A percentile compares a stretch with the other conserved stretches of the same genome.
Evolutionary conservation across 2,113 vertebrate genomes (phyloP).

Genomic region (Tapirus terrestris): DNA sequence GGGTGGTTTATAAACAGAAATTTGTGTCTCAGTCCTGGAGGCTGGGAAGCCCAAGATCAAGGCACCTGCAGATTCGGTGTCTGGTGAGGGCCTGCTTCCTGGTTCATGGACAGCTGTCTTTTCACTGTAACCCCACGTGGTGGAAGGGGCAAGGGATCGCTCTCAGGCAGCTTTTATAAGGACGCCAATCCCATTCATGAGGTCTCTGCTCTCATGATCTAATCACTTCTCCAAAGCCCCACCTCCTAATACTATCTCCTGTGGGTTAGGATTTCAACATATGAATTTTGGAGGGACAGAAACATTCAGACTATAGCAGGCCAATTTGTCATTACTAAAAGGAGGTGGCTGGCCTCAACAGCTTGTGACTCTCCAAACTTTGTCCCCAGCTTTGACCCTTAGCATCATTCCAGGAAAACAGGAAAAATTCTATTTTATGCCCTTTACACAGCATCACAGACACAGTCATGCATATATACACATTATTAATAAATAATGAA

Average conservation of each 20-base stretch:
- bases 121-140: not conserved
- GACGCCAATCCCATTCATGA: not conserved
- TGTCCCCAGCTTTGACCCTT: not conserved
- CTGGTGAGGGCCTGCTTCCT: no score
- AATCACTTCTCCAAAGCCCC: not conserved
- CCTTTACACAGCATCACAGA: not conserved
- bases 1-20: not conserved
- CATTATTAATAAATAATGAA: not conserved
- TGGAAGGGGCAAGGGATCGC: not conserved
- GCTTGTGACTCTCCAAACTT: not conserved
- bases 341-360: not conserved
- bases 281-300: not conserved
- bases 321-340: not conserved
- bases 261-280: not conserved
- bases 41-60: not conserved
- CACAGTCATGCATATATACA: not conserved
- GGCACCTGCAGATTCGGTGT: no score
- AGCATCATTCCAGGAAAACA: not conserved
- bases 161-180: not conserved
- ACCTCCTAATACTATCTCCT: not conserved
- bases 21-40: not conserved
- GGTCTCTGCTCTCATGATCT: not conserved
- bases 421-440: not conserved
- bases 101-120: no score
- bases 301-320: not conserved